A percentile compares a stretch with the other conserved stretches of the same genome.
These are phyloP conservation scores for Adelognathus sp. DNA, from an alignment of 2,888 invertebrate species.

Conservation along the genomic window DNA sequence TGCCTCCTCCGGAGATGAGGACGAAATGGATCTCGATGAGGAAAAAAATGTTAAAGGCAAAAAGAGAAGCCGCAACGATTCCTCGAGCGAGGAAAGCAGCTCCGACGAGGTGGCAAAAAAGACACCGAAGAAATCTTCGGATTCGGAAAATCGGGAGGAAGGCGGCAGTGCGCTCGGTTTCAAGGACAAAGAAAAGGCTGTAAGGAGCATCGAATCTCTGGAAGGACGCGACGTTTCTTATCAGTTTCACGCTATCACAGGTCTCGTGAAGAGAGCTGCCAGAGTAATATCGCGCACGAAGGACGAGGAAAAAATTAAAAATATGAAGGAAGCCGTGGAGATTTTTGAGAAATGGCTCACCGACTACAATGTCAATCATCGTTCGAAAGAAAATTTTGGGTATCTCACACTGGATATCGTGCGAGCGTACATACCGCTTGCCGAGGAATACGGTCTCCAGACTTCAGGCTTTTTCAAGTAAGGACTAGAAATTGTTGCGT, in stretches of 20 bases:
- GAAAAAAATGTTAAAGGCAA: slow-evolving; percentile 33
- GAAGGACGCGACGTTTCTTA: slow-evolving; percentile 90
- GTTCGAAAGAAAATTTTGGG: slow-evolving; percentile 87
- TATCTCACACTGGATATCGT: slow-evolving; percentile 86
- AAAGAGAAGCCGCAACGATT: slow-evolving; percentile 60
- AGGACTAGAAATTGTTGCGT: slow-evolving; percentile 21
- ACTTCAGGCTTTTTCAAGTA: slow-evolving; percentile 76
- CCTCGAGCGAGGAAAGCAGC: slow-evolving; percentile 46
- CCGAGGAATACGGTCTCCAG: slow-evolving; percentile 82
- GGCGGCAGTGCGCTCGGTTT: slow-evolving; percentile 85
- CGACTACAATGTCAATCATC: slow-evolving; percentile 87
- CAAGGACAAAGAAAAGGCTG: slow-evolving; percentile 89
- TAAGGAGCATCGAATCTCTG: slow-evolving; percentile 86
- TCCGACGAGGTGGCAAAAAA: slow-evolving; percentile 67
- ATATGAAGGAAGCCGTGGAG: slow-evolving; percentile 88
- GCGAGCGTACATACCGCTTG: slow-evolving; percentile 82
- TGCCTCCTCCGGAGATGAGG: neutral
- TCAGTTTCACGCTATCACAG: slow-evolving; percentile 88
- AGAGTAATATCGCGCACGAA: slow-evolving; percentile 88
- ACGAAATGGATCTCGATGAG: slow-evolving; percentile 50
- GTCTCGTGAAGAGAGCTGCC: slow-evolving; percentile 87
- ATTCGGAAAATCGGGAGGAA: slow-evolving; percentile 79
- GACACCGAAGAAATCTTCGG: slow-evolving; percentile 68
- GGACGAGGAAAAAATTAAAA: slow-evolving; percentile 88
- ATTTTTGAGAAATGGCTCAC: slow-evolving; percentile 89